These are phyloP conservation scores for Meleagris gallopavo DNA, from an alignment of 2,113 vertebrate species.

Conservation along the genomic window DNA sequence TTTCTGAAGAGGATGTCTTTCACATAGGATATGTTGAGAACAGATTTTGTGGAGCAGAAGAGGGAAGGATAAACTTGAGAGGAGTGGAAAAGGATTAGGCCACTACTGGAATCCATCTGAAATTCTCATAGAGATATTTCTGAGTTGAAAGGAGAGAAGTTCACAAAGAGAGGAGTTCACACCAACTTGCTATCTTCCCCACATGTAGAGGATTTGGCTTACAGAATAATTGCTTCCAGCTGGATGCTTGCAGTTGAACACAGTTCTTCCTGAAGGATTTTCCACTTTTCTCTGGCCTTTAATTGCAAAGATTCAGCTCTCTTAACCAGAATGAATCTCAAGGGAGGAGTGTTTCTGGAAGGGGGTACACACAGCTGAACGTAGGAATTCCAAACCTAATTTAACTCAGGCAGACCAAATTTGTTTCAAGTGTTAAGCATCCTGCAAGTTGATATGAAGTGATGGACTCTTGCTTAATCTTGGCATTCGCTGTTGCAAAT, in stretches of 20 bases:
- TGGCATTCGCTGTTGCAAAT: constrained; percentile 42
- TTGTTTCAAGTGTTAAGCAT: constrained; percentile 6
- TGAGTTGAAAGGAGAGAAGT: neutral
- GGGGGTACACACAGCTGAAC: neutral
- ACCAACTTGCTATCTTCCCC: neutral
- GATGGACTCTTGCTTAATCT: constrained; percentile 17
- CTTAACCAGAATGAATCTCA: neutral
- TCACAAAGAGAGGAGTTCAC: neutral
- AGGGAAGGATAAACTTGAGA: neutral
- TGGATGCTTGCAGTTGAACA: neutral
- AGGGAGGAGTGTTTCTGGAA: neutral
- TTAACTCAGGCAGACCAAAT: constrained; percentile 29
- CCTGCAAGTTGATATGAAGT: constrained; percentile 3
- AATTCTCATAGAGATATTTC: neutral
- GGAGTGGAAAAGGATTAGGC: neutral
- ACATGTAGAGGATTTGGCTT: neutral
- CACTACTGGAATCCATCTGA: neutral
- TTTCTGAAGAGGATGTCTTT: neutral
- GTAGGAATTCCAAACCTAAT: neutral
- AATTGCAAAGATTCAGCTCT: neutral
- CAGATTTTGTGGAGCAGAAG: neutral
- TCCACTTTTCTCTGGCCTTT: neutral
- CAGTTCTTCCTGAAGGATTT: constrained; percentile 6
- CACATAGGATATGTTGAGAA: neutral
- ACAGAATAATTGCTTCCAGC: neutral